Evolutionary conservation across 2,888 invertebrate genomes (phyloP).

Genomic region (Tetramorium bicarinatum): DNA sequence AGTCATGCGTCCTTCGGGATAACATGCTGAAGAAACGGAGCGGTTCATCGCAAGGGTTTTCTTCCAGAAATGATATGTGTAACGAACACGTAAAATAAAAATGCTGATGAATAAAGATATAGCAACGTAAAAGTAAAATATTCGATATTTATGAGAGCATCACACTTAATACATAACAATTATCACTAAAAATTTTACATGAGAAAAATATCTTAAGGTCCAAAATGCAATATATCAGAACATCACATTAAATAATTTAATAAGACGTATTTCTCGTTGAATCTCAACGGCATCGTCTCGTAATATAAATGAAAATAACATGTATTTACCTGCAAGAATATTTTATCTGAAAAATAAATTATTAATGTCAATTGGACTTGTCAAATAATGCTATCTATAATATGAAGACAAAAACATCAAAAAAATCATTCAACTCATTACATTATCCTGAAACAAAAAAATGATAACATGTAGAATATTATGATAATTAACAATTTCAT

Average conservation of each 20-base stretch:
- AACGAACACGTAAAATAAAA: neutral
- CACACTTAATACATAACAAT: slow-evolving; percentile 18
- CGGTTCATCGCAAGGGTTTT: neutral
- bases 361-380: neutral
- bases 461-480: neutral
- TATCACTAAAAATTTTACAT: slow-evolving; percentile 1
- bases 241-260: slow-evolving; percentile 11
- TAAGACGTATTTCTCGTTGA: neutral
- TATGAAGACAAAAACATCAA: neutral
- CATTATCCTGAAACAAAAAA: neutral
- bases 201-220: neutral
- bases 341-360: slow-evolving; percentile 9
- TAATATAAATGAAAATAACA: slow-evolving; percentile 1
- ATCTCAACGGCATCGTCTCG: neutral
- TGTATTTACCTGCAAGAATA: neutral
- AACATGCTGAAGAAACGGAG: slow-evolving; percentile 16
- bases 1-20: neutral
- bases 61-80: neutral
- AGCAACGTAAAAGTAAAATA: slow-evolving; percentile 24
- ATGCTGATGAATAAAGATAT: slow-evolving; percentile 17
- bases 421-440: neutral
- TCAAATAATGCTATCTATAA: neutral
- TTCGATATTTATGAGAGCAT: neutral
- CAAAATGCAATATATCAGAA: slow-evolving; percentile 21
- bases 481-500: neutral